phyloP scores from a whole-genome alignment of 2,113 vertebrate genomes.

The Antennarius striatus region DNA sequence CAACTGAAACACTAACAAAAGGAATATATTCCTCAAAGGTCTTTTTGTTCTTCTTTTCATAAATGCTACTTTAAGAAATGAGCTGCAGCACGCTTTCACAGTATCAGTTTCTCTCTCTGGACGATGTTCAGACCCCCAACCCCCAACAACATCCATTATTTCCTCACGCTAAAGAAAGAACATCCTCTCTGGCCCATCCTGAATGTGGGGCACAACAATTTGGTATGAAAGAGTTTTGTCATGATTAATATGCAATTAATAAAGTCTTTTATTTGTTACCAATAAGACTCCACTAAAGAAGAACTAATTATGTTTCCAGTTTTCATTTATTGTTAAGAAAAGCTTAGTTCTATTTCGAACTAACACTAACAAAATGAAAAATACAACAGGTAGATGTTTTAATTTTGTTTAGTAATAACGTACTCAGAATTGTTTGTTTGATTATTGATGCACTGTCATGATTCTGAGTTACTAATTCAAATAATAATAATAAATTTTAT shows the following conservation, averaged over 20 bases:
- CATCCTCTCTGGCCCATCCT: slow-evolving; percentile 49
- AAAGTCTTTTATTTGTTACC: too few species aligned
- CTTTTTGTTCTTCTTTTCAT: slow-evolving; percentile 42
- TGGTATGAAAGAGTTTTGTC: slow-evolving; percentile 5
- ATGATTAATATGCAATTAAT: too few species aligned
- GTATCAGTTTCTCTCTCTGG: slow-evolving; percentile 40
- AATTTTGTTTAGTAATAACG: too few species aligned
- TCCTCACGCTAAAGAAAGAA: slow-evolving; percentile 47
- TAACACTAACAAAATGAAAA: too few species aligned
- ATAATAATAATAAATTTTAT: too few species aligned
- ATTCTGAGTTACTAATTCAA: too few species aligned
- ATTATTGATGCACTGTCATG: too few species aligned
- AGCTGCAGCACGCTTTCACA: slow-evolving; percentile 16
- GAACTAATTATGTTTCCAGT: too few species aligned
- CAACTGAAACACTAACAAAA: neutral
- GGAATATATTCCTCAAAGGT: slow-evolving; percentile 29
- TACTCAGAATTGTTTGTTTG: too few species aligned
- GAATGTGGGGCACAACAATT: slow-evolving; percentile 22
- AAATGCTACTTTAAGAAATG: slow-evolving; percentile 28
- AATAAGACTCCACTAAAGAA: too few species aligned
- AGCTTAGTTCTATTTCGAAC: too few species aligned
- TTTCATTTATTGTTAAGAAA: neutral
- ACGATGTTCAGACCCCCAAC: slow-evolving; percentile 13
- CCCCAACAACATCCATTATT: slow-evolving; percentile 28
- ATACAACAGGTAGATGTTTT: too few species aligned